Conservation (phyloP, 2,888 invertebrate genomes). For the Ochlodes sylvanus region DNA sequence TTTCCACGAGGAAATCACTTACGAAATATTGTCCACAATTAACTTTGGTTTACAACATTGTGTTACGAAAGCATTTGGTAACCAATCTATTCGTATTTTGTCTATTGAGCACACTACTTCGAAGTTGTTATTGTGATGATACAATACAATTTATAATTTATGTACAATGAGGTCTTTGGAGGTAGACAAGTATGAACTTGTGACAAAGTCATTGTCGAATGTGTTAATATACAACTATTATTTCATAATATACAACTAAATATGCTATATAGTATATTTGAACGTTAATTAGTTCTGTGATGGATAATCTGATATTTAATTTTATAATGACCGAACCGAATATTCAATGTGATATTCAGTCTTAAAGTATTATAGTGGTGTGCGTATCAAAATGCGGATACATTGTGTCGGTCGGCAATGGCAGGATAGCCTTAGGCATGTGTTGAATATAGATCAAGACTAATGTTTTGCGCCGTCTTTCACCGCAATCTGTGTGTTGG, state of each 20-base stretch:
- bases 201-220: not conserved
- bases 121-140: not conserved
- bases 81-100: conserved; percentile 47
- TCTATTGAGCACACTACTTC: not conserved
- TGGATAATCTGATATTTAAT: not conserved
- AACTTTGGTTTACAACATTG: conserved; percentile 15
- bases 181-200: not conserved
- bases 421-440: conserved; percentile 65
- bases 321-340: too few relatives aligned
- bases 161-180: not conserved
- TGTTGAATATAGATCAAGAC: conserved; percentile 64
- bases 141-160: not conserved
- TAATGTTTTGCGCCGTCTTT: conserved; percentile 67
- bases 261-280: not conserved
- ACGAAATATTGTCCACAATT: conserved; percentile 33
- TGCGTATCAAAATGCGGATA: conserved; percentile 42
- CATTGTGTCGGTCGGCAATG: conserved; percentile 41
- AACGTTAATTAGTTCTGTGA: not conserved
- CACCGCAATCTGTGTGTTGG: conserved; percentile 73
- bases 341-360: too few relatives aligned
- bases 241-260: too few relatives aligned
- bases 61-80: conserved; percentile 67
- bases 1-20: conserved; percentile 29
- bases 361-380: too few relatives aligned
- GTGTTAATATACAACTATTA: not conserved